Evolutionary conservation across 2,797 vertebrate species (phyloP), one percentile per base, ranked within the genome.

Genomic region (Notolabrus celidotus): DNA sequence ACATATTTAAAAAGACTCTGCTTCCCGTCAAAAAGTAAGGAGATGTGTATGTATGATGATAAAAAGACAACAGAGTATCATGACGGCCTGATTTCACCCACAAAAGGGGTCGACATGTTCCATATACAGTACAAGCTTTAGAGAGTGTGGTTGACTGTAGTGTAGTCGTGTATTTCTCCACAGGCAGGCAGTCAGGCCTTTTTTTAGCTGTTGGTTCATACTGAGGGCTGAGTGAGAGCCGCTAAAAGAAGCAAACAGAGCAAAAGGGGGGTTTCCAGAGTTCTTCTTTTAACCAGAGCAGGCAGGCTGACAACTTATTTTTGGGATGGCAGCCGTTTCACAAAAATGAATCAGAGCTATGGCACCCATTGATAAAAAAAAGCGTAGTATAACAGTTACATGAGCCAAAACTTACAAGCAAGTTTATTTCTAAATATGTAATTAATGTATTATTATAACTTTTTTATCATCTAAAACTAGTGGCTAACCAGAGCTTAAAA

Each of bases 221-320:
- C 19, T 8, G 56, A 68, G 17, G 50, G 50, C 46, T 52, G 49
- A 36, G 33, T 34, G 36, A 71, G 52, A 17, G 61, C 31, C 23
- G 27, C 61, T 8, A 54, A 12, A 47, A 50, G 51, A 46, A 43
- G 60, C 22, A 15, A 66, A 57, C 22, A n/a, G 55, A 71, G 34
- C n/a, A 17, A 27, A 50, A 17, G 63, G 66, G 65, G 72, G 63
- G 71, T 83, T 86, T 83, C 71, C 80, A 74, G 23, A 29, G 43
- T 5, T 71, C n/a, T 31, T 41, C 66, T 45, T 19, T 38, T 43
- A 73, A 55, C 3, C 22, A 47, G 36, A 71, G 36, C 49, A 56
- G 31, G 63, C 33, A 58, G 36, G 17, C 16, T 22, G 19, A 2
- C 17, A 5, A 41, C 22, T 33, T 60, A 59, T 52, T 67, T 65